Percentiles rank a stretch among this genome's conserved stretches.
Evolutionary conservation across 2,797 vertebrate species (phyloP).

Genomic region (Diplodus sargus): DNA sequence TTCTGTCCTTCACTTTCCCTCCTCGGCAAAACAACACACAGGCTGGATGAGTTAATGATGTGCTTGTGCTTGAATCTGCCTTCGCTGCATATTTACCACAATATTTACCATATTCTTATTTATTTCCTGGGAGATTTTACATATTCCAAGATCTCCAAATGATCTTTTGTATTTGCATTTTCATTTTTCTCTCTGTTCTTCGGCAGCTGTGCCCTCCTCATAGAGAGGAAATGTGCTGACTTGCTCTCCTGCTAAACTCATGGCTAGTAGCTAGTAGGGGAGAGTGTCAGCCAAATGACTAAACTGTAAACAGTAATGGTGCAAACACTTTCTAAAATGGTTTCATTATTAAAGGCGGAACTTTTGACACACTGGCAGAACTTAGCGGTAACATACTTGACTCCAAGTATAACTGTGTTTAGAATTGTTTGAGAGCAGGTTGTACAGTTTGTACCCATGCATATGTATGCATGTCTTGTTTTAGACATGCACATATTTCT

Average conservation of each 20-base stretch:
- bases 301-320: slow-evolving; percentile 39
- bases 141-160: slow-evolving; percentile 58
- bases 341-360: slow-evolving; percentile 23
- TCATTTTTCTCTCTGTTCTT: slow-evolving; percentile 16
- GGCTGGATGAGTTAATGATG: slow-evolving; percentile 54
- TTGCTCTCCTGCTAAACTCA: slow-evolving; percentile 13
- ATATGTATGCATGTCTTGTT: slow-evolving; percentile 13
- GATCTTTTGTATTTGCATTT: slow-evolving; percentile 50
- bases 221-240: slow-evolving; percentile 45
- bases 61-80: slow-evolving; percentile 42
- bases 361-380: slow-evolving; percentile 24
- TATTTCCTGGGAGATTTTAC: slow-evolving; percentile 59
- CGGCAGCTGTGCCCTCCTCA: not conserved
- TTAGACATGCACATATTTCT: not conserved
- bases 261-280: not conserved
- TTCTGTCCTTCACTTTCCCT: slow-evolving; percentile 35
- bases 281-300: slow-evolving; percentile 39
- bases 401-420: slow-evolving; percentile 2
- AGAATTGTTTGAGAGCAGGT: not conserved
- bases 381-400: not conserved
- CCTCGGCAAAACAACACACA: slow-evolving; percentile 21
- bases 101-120: slow-evolving; percentile 65
- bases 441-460: not conserved
- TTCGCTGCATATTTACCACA: slow-evolving; percentile 47
- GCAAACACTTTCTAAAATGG: slow-evolving; percentile 20